Evolutionary conservation across 2,888 invertebrate species (phyloP).

Genomic region (Caenorhabditis sulstoni): DNA sequence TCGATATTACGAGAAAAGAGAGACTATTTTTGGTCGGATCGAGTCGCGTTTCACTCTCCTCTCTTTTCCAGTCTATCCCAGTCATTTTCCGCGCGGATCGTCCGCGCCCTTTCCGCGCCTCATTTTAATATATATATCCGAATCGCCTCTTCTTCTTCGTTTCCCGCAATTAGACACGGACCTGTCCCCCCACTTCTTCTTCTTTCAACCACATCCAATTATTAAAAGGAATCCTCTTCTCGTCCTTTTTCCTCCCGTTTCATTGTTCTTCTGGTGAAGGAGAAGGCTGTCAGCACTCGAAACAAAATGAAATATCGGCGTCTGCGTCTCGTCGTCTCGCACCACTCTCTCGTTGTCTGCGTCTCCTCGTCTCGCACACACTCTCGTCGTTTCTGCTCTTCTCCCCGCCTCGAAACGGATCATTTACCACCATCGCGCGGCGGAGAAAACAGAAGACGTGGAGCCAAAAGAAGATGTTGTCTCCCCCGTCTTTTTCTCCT

Average conservation of each 20-base stretch:
- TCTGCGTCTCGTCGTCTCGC: slow-evolving; percentile 22
- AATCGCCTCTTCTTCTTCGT: slow-evolving; percentile 34
- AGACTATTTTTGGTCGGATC: too few relatives aligned
- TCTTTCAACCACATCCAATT: slow-evolving; percentile 42
- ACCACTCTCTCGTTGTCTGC: slow-evolving; percentile 20
- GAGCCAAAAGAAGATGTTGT: slow-evolving; percentile 28
- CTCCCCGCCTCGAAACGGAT: slow-evolving; percentile 20
- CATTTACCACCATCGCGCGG: slow-evolving; percentile 49
- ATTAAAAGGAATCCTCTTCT: slow-evolving; percentile 41
- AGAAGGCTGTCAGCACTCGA: slow-evolving; percentile 42
- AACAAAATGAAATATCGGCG: slow-evolving; percentile 54
- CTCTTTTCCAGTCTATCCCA: slow-evolving; percentile 25
- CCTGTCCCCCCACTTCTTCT: slow-evolving; percentile 49
- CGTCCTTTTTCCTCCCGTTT: slow-evolving; percentile 11
- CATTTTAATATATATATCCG: slow-evolving; percentile 46
- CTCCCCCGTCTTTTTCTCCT: slow-evolving; percentile 14
- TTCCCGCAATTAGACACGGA: slow-evolving; percentile 52
- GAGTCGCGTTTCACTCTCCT: neutral
- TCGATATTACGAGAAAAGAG: too few relatives aligned
- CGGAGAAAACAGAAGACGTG: slow-evolving; percentile 19
- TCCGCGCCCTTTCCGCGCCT: slow-evolving; percentile 40
- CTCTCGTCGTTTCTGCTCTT: slow-evolving; percentile 18
- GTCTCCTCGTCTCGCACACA: slow-evolving; percentile 33
- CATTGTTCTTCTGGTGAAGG: slow-evolving; percentile 11
- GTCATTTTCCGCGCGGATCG: slow-evolving; percentile 35